A percentile compares a stretch with the other conserved stretches of the same genome.
phyloP scores from a whole-genome alignment of 2,113 vertebrate species.

The Lophura nycthemera region DNA sequence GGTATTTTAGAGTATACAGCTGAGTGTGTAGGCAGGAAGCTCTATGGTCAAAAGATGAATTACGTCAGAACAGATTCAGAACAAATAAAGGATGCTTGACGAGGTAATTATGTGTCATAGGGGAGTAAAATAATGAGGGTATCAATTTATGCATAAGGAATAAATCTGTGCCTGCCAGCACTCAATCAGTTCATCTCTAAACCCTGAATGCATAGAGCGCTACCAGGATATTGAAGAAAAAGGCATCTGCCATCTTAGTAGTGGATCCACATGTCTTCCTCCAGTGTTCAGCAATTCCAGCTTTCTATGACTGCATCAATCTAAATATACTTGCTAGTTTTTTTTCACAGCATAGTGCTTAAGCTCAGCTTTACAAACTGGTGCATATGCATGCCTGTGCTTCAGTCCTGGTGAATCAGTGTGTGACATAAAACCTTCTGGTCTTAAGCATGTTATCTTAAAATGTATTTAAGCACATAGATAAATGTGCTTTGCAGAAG shows the following conservation, averaged over 20 bases:
- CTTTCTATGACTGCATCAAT: not conserved
- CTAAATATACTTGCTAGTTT: not conserved
- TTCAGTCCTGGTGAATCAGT: not conserved
- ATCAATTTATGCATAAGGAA: not conserved
- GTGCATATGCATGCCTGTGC: not conserved
- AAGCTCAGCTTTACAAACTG: not conserved
- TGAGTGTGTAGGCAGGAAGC: not conserved
- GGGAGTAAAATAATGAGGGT: not conserved
- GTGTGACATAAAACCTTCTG: not conserved
- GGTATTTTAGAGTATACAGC: not conserved
- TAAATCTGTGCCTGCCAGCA: not conserved
- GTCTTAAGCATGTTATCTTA: not conserved
- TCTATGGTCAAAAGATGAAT: not conserved
- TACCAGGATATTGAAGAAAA: not conserved
- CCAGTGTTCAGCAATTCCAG: not conserved
- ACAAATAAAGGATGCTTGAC: not conserved
- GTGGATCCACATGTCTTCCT: not conserved
- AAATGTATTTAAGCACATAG: accelerated
- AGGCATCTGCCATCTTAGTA: not conserved
- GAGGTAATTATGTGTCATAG: not conserved
- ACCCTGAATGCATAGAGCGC: not conserved
- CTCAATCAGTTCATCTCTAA: not conserved
- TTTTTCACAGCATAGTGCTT: not conserved
- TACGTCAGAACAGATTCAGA: not conserved
- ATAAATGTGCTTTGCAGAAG: not conserved